These are phyloP conservation scores for Xanthia togata DNA, from an alignment of 2,888 invertebrate genomes.

Conservation along the genomic window DNA sequence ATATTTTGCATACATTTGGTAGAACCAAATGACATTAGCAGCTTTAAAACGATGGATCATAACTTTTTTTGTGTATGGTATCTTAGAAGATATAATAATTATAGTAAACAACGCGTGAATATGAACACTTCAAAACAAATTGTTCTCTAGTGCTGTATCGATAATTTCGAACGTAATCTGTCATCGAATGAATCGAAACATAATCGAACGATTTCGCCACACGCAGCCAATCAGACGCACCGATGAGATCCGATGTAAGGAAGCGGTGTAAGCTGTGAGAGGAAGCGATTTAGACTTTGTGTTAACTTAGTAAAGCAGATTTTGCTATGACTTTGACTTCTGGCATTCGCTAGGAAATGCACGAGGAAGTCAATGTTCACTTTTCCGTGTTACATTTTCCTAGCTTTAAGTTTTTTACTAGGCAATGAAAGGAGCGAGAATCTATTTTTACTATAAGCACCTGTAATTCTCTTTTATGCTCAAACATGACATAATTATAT, in stretches of 20 bases:
- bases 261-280: slow-evolving; percentile 66
- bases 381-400: no score
- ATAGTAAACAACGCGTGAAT: slow-evolving; percentile 31
- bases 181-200: slow-evolving; percentile 89
- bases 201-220: slow-evolving; percentile 88
- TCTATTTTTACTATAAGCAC: no score
- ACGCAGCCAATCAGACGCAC: slow-evolving; percentile 88
- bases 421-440: background rate
- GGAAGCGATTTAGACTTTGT: slow-evolving; percentile 43
- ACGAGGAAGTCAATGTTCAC: no score
- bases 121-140: slow-evolving; percentile 54
- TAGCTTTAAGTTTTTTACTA: no score
- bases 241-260: slow-evolving; percentile 85
- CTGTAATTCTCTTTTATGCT: background rate
- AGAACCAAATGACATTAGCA: no score
- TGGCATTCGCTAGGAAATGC: no score
- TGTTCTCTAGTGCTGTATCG: slow-evolving; percentile 69
- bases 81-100: slow-evolving; percentile 14
- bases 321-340: background rate
- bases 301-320: accelerated
- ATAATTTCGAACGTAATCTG: slow-evolving; percentile 83
- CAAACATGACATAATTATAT: background rate
- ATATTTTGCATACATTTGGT: no score
- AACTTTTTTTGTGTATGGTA: no score
- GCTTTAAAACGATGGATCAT: no score